Evolutionary conservation across 2,797 vertebrate genomes (phyloP), one percentile per base, ranked within the genome.

Genomic region (Galagoides demidoff): DNA sequence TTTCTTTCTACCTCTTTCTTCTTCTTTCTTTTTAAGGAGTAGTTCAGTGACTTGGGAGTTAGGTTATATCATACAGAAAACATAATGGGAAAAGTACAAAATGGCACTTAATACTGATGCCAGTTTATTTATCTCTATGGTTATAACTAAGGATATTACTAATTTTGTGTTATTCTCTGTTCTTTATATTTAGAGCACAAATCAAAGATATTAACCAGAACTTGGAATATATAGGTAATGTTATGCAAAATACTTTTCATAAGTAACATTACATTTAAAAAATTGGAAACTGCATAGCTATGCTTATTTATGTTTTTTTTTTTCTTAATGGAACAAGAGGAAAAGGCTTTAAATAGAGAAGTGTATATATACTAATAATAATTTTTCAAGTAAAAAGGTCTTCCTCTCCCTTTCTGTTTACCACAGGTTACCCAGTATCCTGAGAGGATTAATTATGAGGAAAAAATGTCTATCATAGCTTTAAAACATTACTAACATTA

Each of bases 361-460:
- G 16, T 27, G 22, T 79, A 74, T 34, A 64, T 79, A 74, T 29
- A 49, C 37, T 64, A 27, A 81, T 74, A 68, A 74, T 45, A 89
- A 74, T 27, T 81, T 63, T 81, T 68, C 27, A 87, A 77, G n/a
- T n/a, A 84, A 93, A 39, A 82, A 63, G n/a, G 90, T 94, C 71
- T 95, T 96, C 84, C 59, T 97, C 91, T 90, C 1, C 7, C 55
- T 97, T 90, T 87, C 13, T 87, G 92, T 94, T 95, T 95, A 39
- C 84, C 93, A 83, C 0, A 14, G 78, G 64, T 0, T 0, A 27
- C 90, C 22, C 73, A 85, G 52, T 84, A 89, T 70, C 95, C 83
- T 25, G 14, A 97, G 90, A 70, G 88, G 92, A 96, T 96, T 97
- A 79, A 89, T 97, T 95, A 95, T 70, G 61, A 27, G 52, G 25